Evolutionary conservation across 2,888 invertebrate genomes (phyloP).

Genomic region (Drosophila pseudotalamancana): DNA sequence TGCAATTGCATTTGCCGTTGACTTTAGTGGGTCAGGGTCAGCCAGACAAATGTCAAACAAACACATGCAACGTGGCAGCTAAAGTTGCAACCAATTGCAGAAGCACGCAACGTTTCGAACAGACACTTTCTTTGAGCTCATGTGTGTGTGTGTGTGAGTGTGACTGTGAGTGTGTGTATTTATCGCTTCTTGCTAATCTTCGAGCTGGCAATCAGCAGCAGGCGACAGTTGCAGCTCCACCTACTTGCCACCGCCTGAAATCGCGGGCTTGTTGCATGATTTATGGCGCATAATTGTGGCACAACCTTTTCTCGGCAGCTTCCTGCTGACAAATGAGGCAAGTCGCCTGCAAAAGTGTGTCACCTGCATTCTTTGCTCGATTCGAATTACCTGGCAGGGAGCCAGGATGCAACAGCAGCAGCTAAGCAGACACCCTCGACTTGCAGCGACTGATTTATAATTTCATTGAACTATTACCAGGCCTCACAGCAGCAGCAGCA

Average conservation of each 20-base stretch:
- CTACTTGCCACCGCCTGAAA: conserved; percentile 50
- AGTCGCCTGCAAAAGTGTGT: conserved; percentile 61
- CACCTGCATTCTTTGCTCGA: conserved; percentile 66
- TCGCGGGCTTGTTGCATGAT: conserved; percentile 52
- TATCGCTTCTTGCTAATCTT: conserved; percentile 72
- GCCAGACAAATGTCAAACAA: conserved; percentile 74
- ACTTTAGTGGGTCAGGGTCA: conserved; percentile 76
- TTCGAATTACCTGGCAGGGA: conserved; percentile 45
- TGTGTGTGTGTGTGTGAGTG: neutral
- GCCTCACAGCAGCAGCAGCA: conserved; percentile 12
- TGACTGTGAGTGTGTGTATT: conserved; percentile 50
- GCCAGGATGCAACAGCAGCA: neutral
- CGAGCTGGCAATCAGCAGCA: conserved; percentile 52
- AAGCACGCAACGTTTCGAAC: conserved; percentile 63
- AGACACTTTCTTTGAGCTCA: conserved; percentile 66
- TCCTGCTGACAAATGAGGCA: conserved; percentile 73
- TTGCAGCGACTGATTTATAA: conserved; percentile 64
- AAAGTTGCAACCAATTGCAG: conserved; percentile 57
- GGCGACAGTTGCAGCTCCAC: conserved; percentile 74
- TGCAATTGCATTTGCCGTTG: conserved; percentile 19
- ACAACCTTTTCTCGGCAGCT: conserved; percentile 53
- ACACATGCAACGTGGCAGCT: conserved; percentile 40
- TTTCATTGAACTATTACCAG: conserved; percentile 74
- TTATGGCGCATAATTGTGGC: conserved; percentile 76
- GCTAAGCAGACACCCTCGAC: conserved; percentile 4